Percentiles rank a stretch among this genome's conserved stretches.
Conservation (phyloP, 2,888 invertebrate species). For the Athalia cordata region DNA sequence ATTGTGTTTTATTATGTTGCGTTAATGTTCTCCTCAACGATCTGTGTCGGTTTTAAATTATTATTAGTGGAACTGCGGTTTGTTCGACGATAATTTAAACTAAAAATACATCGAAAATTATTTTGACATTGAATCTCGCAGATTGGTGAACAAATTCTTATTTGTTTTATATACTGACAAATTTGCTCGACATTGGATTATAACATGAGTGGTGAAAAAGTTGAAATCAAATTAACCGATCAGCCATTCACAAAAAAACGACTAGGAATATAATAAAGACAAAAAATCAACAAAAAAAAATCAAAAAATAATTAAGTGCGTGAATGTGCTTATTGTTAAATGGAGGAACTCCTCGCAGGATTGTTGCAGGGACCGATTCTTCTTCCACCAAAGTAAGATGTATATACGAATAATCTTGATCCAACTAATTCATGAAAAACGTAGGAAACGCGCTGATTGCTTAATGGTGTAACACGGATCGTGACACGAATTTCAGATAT, state of each 20-base stretch:
- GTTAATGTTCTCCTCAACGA: background rate
- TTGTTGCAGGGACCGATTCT: conserved; percentile 42
- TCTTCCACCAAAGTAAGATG: conserved; percentile 39
- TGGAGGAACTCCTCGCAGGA: conserved; percentile 40
- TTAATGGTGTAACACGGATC: too few species aligned
- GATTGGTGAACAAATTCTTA: too few species aligned
- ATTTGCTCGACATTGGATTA: too few species aligned
- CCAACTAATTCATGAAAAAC: background rate
- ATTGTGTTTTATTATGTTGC: background rate
- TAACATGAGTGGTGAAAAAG: background rate
- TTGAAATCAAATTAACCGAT: background rate
- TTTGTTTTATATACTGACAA: too few species aligned
- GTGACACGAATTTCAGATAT: too few species aligned
- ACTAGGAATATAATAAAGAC: background rate
- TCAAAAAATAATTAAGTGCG: background rate
- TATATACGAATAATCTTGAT: too few species aligned
- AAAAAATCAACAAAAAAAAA: background rate
- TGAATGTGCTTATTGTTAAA: conserved; percentile 25
- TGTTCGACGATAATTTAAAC: too few species aligned
- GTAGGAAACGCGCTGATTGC: too few species aligned
- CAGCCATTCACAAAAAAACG: background rate
- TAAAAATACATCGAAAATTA: too few species aligned
- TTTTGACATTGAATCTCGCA: too few species aligned
- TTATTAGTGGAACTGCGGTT: too few species aligned
- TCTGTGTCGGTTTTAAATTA: background rate